phyloP scores from a whole-genome alignment of 1,140 invertebrate genomes.

The Cotesia chilonis region DNA sequence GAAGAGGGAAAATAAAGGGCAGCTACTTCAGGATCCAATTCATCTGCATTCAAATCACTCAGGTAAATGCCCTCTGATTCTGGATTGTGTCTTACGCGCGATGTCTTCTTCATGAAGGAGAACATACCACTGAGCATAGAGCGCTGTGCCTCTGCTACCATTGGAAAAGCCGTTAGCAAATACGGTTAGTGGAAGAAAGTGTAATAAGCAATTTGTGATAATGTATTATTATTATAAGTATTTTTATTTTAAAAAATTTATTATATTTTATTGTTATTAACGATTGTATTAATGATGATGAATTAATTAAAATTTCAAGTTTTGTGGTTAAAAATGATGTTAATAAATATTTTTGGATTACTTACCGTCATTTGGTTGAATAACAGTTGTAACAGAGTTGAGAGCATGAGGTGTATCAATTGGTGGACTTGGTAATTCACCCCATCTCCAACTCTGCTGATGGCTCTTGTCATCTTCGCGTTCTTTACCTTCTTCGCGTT shows the following conservation, averaged over 20 bases:
- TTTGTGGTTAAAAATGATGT: too few species aligned
- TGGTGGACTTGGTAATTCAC: slow-evolving; percentile 82
- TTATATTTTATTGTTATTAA: slow-evolving; percentile 2
- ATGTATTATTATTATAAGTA: slow-evolving; percentile 23
- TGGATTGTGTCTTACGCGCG: slow-evolving; percentile 74
- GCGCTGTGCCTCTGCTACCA: slow-evolving; percentile 69
- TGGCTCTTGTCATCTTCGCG: slow-evolving; percentile 64
- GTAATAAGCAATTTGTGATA: slow-evolving; percentile 28
- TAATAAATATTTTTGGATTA: neutral
- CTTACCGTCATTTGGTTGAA: slow-evolving; percentile 53
- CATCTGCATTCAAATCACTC: slow-evolving; percentile 88
- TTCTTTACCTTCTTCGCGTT: slow-evolving; percentile 61
- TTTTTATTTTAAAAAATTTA: neutral
- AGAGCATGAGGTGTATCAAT: slow-evolving; percentile 51
- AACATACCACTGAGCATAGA: slow-evolving; percentile 91
- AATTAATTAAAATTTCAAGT: slow-evolving; percentile 5
- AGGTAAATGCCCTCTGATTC: slow-evolving; percentile 88
- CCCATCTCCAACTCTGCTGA: slow-evolving; percentile 94
- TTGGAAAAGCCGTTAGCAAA: slow-evolving; percentile 49
- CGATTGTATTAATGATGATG: neutral
- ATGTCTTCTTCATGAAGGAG: slow-evolving; percentile 88
- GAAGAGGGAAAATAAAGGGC: slow-evolving; percentile 85
- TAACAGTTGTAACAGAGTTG: slow-evolving; percentile 44
- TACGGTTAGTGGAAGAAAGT: slow-evolving; percentile 48
- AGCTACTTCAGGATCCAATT: slow-evolving; percentile 88